Conservation (phyloP, 2,113 vertebrate species). For the Agapornis roseicollis region DNA sequence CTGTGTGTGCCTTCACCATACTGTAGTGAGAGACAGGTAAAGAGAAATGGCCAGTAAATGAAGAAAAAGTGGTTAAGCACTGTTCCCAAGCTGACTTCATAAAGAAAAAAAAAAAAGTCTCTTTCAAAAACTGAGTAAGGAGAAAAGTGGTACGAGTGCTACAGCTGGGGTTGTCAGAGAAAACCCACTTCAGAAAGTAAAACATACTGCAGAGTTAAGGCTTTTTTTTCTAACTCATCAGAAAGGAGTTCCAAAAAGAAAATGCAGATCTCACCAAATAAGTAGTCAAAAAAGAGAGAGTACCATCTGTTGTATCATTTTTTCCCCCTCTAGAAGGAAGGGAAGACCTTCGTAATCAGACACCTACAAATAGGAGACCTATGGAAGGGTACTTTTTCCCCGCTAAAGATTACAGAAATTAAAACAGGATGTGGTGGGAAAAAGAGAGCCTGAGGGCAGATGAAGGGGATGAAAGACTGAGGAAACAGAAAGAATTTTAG, state of each 20-base stretch:
- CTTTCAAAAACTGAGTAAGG: slow-evolving; percentile 15
- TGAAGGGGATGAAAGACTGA: neutral
- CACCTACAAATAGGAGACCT: neutral
- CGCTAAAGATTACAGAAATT: neutral
- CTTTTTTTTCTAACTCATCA: slow-evolving; percentile 24
- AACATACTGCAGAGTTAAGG: slow-evolving; percentile 48
- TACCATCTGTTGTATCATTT: slow-evolving; percentile 38
- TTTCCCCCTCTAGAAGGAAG: neutral
- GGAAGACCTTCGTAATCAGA: neutral
- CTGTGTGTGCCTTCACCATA: neutral
- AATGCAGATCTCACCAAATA: slow-evolving; percentile 48
- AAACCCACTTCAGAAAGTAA: slow-evolving; percentile 55
- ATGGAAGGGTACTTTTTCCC: neutral
- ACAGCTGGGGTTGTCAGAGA: slow-evolving; percentile 51
- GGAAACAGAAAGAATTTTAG: neutral
- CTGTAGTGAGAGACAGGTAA: neutral
- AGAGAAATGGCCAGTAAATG: neutral
- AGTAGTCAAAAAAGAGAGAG: neutral
- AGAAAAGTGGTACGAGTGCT: neutral
- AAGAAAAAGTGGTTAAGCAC: neutral
- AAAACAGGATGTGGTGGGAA: neutral
- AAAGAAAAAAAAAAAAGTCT: neutral
- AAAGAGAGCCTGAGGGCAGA: neutral
- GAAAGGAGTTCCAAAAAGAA: slow-evolving; percentile 41
- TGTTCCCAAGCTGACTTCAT: neutral